A percentile compares a stretch with the other conserved stretches of the same genome.
These are phyloP conservation scores for Diplolepis rosae DNA, from an alignment of 2,888 invertebrate species.

Conservation along the genomic window DNA sequence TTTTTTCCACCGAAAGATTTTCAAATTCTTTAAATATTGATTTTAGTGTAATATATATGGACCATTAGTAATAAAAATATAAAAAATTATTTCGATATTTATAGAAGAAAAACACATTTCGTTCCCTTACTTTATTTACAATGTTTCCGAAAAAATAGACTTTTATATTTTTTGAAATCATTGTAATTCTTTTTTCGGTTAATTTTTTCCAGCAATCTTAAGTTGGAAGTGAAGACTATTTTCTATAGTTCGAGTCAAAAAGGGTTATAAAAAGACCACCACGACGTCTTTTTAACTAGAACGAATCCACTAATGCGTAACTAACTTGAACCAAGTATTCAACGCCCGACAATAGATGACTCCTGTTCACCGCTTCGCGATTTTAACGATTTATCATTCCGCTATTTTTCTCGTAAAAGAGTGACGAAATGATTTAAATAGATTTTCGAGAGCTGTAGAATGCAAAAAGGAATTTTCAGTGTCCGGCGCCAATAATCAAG, in stretches of 20 bases:
- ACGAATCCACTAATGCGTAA: constrained; percentile 68
- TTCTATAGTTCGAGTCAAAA: constrained; percentile 40
- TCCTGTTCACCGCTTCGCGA: background rate
- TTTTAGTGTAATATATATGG: too few relatives aligned
- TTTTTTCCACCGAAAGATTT: too few relatives aligned
- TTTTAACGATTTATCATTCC: background rate
- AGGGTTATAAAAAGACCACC: constrained; percentile 49
- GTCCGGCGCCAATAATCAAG: background rate
- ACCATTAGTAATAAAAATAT: too few relatives aligned
- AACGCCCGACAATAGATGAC: background rate
- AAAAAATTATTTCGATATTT: too few relatives aligned
- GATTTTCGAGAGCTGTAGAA: background rate
- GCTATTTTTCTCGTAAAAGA: background rate
- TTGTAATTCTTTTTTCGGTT: too few relatives aligned
- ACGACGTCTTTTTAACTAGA: constrained; percentile 50
- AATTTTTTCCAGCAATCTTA: too few relatives aligned
- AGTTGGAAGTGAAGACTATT: too few relatives aligned
- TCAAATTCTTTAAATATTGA: too few relatives aligned
- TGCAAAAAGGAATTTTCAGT: background rate
- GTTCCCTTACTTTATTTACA: too few relatives aligned
- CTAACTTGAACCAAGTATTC: constrained; percentile 48
- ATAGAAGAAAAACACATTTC: too few relatives aligned
- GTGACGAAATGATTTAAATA: background rate
- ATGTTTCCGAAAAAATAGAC: too few relatives aligned
- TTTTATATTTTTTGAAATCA: too few relatives aligned